phyloP scores from a whole-genome alignment of 2,888 invertebrate species.

The Morpho achilles region DNA sequence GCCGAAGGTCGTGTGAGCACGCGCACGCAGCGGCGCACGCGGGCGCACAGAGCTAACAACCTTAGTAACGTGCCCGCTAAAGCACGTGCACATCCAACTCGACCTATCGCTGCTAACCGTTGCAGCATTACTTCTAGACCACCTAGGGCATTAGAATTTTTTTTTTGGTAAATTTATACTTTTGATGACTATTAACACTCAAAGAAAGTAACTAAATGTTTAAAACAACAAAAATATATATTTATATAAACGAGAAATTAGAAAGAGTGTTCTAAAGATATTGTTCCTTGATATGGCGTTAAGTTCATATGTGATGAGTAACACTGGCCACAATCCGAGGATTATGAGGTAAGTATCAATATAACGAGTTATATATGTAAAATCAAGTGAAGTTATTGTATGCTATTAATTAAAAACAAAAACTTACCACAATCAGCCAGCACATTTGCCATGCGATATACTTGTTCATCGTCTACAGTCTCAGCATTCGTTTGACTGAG shows the following conservation, averaged over 20 bases:
- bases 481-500: slow-evolving; percentile 90
- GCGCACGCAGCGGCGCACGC: slow-evolving; percentile 93
- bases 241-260: neutral
- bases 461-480: slow-evolving; percentile 95
- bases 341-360: neutral
- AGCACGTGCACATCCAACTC: slow-evolving; percentile 91
- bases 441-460: slow-evolving; percentile 82
- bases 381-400: neutral
- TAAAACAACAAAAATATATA: too few species aligned
- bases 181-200: too few species aligned
- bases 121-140: slow-evolving; percentile 88
- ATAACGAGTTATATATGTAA: neutral
- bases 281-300: too few species aligned
- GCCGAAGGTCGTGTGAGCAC: slow-evolving; percentile 92
- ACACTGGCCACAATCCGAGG: too few species aligned
- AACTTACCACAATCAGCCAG: slow-evolving; percentile 67
- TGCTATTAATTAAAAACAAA: neutral
- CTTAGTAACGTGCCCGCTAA: slow-evolving; percentile 94
- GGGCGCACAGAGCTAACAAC: slow-evolving; percentile 92
- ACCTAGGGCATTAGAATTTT: slow-evolving; percentile 42
- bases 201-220: too few species aligned
- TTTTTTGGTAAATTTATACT: neutral
- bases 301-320: too few species aligned
- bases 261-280: too few species aligned
- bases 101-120: slow-evolving; percentile 90